A percentile compares a stretch with the other conserved stretches of the same genome.
Conservation (phyloP, 2,113 vertebrate genomes). For the Ailuropoda melanoleuca region DNA sequence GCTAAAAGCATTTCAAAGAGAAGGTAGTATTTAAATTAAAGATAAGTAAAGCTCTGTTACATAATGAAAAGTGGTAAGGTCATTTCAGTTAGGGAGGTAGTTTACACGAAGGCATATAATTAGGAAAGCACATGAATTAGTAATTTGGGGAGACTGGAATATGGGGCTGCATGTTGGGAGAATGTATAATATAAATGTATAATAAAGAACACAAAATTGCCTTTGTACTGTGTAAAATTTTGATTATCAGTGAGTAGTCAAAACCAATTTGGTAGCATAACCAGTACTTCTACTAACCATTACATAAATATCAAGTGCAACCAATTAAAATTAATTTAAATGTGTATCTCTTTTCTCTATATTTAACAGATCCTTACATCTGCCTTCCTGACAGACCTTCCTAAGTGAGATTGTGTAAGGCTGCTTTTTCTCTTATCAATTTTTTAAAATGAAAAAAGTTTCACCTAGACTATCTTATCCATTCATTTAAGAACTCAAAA, state of each 20-base stretch:
- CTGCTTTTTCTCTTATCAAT: neutral
- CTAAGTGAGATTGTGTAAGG: neutral
- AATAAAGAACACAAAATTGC: neutral
- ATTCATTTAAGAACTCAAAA: neutral
- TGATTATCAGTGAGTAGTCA: neutral
- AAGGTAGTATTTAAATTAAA: neutral
- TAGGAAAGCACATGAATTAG: neutral
- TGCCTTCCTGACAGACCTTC: neutral
- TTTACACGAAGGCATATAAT: neutral
- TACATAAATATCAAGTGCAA: neutral
- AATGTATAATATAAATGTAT: neutral
- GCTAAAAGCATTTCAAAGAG: neutral
- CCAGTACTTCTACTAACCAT: neutral
- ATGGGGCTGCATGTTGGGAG: accelerated
- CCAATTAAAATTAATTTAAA: neutral
- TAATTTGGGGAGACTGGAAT: neutral
- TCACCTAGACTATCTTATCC: neutral
- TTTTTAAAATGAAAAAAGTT: neutral
- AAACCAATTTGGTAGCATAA: neutral
- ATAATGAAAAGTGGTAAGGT: neutral
- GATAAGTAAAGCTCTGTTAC: neutral
- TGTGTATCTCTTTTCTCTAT: neutral
- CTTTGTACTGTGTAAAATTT: neutral
- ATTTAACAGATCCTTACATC: neutral
- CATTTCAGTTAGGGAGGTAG: neutral